Evolutionary conservation across 2,888 invertebrate genomes (phyloP), one percentile per base, ranked within the genome.

Genomic region (Machimus rusticus): DNA sequence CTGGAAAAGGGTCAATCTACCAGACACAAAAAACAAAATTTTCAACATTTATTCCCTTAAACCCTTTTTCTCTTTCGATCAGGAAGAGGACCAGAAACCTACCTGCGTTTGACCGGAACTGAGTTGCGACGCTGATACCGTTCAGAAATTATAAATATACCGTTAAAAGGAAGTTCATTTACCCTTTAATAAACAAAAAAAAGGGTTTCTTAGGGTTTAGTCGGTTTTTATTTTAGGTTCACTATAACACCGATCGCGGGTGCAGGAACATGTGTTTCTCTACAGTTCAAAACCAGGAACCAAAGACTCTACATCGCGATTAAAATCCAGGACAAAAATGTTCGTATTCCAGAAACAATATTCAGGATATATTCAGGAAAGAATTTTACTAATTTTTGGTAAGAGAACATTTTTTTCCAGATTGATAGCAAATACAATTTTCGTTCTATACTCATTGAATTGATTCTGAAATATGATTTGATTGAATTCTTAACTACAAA

Each of bases 141-240:
- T 51, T 43, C 23, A 46, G 43, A 46, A 46, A 46, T 46, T 46
- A 34, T 12, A 34, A 55, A 28, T 66, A 31, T 81, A 81, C 81
- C 81, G 81, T 81, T 81, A 81, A 81, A 81, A 81, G 81, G 81
- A 81, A 81, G 81, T 81, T 81, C 81, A 81, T 81, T 81, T 81
- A 81, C 81, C 81, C 55, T 31, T 79, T 28, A 46, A n/a, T n/a
- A 6, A 16, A n/a, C n/a, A n/a, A 16, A 16, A n/a, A 51, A 51
- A 51, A 6, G 19, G 51, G 5, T 51, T 51, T 6, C n/a, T 51
- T n/a, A 51, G n/a, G n/a, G 43, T 46, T 46, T 19, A 5, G 5
- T 51, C 19, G 1, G 43, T 12, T 34, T 34, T 34, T 5, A 1
- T 34, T 6, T 34, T 6, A n/a, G n/a, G n/a, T 51, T 14, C 46